Percentiles rank a stretch among this genome's conserved stretches.
Evolutionary conservation across 2,797 vertebrate genomes (phyloP).

Genomic region (Melanogrammus aeglefinus): DNA sequence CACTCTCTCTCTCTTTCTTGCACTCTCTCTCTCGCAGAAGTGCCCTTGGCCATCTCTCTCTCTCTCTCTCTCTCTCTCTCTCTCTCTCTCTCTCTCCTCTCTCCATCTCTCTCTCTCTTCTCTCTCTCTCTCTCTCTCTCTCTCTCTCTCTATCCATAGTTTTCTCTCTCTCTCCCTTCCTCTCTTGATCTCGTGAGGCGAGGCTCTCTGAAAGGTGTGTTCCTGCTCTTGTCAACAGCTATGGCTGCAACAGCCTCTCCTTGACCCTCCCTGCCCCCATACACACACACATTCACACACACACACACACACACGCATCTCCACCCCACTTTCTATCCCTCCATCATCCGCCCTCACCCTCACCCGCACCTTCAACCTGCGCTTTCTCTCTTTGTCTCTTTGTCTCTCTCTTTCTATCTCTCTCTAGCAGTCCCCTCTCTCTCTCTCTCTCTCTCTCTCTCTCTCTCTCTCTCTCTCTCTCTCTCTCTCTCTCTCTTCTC

Average conservation of each 20-base stretch:
- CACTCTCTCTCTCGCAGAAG: background rate
- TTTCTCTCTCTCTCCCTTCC: background rate
- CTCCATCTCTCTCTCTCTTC: constrained; percentile 13
- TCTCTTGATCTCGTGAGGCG: background rate
- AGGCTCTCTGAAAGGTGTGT: constrained; percentile 57
- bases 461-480: too few relatives aligned
- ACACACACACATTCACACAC: too few relatives aligned
- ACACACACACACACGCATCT: too few relatives aligned
- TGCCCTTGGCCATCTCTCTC: background rate
- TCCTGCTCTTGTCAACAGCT: constrained; percentile 73
- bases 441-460: background rate
- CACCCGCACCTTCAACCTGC: constrained; percentile 34
- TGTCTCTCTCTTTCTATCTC: too few relatives aligned
- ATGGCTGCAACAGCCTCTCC: constrained; percentile 67
- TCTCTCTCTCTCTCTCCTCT: background rate
- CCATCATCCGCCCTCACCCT: constrained; percentile 47
- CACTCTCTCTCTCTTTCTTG: constrained; percentile 15
- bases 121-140: background rate
- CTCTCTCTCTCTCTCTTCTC: background rate
- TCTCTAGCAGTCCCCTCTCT: too few relatives aligned
- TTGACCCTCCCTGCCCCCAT: constrained; percentile 30
- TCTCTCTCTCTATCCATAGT: too few relatives aligned
- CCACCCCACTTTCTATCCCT: constrained; percentile 17
- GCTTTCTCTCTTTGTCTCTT: constrained; percentile 7
- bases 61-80: too few relatives aligned